Base-by-base conservation (phyloP, 2,888 invertebrate genomes). In the Athrips mouffetella region DNA sequence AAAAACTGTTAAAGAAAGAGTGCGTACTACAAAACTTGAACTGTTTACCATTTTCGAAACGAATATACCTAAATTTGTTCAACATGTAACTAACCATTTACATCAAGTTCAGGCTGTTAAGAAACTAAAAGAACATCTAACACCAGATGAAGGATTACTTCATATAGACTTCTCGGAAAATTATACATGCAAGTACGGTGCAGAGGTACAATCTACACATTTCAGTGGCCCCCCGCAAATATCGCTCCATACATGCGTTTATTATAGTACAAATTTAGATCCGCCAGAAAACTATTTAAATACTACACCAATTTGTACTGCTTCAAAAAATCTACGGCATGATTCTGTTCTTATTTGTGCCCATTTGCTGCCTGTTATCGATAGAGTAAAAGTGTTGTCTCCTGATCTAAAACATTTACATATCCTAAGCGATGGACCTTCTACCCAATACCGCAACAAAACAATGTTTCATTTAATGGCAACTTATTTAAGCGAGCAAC, bases 391-490 rank as follows among this genome's bases (percentile, higher is more conserved):
- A 20, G 11, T 6, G 3, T 20, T 3, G 6, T 4, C 10, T 10
- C 18, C 7, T 23, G 30, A 30, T 30, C 3, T 30, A n/a, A 10
- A 30, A 3, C 4, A 5, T 49, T 35, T 62, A 29, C 51, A 62
- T 54, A 55, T 60, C 30, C 42, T 60, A 39, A 55, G 53, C 45
- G 54, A 59, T 49, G 55, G 57, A 11, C 58, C 57, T 37, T 53
- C 50, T 37, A 59, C 55, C 21, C 59, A 60, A 49, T 62, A 62
- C 42, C 50, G 58, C 27, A 60, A 62, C 40, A 59, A 59, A 54
- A 44, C 40, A 21, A 58, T 55, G 54, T 61, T 59, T 57, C 51
- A 44, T 31, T 41, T 30, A 25, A 23, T 48, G 31, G n/a, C 20
- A 48, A 45, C 35, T 29, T 10, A 35, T 37, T 27, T 42, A 8